These are phyloP conservation scores for Oenanthe oenanthe DNA, from an alignment of 2,113 vertebrate genomes.

Conservation along the genomic window DNA sequence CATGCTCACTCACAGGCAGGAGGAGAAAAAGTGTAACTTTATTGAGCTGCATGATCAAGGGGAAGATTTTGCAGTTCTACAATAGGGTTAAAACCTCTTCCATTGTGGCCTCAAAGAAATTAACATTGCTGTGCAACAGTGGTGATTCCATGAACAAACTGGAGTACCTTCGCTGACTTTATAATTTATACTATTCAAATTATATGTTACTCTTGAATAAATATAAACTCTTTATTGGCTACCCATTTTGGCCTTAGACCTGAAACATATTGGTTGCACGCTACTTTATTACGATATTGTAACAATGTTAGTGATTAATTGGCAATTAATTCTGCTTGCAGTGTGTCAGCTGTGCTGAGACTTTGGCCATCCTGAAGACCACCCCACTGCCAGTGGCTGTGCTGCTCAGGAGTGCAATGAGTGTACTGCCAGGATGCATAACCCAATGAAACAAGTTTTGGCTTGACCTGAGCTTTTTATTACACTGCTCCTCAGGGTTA, in stretches of 20 bases:
- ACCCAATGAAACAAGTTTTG: constrained; percentile 1
- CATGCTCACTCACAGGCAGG: fast-evolving
- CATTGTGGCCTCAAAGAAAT: background rate
- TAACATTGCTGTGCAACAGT: background rate
- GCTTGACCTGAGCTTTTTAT: constrained; percentile 33
- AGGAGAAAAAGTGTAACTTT: background rate
- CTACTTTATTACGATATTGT: background rate
- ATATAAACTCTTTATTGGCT: background rate
- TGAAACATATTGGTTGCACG: background rate
- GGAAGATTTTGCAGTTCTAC: background rate
- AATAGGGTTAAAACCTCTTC: background rate
- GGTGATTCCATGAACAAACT: background rate
- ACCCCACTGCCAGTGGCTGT: background rate
- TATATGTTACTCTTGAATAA: background rate
- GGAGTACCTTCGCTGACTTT: background rate
- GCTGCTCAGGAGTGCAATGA: background rate
- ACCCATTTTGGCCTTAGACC: background rate
- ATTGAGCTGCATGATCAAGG: fast-evolving
- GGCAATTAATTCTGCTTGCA: background rate
- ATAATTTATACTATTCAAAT: background rate
- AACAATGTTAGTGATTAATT: background rate
- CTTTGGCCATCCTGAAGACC: fast-evolving
- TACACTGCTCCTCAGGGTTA: constrained; percentile 21
- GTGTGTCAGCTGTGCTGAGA: background rate
- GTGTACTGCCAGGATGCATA: background rate